Conservation (phyloP, 2,888 invertebrate genomes). For the Parasteatoda lunata region DNA sequence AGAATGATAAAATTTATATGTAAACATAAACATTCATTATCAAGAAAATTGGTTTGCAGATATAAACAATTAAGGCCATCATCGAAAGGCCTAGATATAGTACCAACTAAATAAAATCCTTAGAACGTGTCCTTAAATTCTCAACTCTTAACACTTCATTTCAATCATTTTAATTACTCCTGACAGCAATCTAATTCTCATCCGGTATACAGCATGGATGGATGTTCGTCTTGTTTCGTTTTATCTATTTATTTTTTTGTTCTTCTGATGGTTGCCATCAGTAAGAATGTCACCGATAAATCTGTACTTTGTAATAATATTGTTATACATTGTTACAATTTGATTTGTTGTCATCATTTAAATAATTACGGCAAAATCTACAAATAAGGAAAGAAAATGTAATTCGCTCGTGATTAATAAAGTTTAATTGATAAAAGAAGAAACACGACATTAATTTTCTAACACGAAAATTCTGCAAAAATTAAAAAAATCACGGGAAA, state of each 20-base stretch:
- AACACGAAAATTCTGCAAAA: too few species aligned
- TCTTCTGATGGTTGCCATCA: constrained; percentile 29
- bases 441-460: too few species aligned
- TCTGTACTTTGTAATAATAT: background rate
- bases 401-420: too few species aligned
- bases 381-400: too few species aligned
- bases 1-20: constrained; percentile 13
- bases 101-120: background rate
- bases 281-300: constrained; percentile 15
- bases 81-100: background rate
- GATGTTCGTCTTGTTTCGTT: background rate
- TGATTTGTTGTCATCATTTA: too few species aligned
- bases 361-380: too few species aligned
- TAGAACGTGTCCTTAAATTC: constrained; percentile 1
- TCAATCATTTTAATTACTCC: constrained; percentile 17
- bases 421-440: too few species aligned
- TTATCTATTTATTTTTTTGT: background rate
- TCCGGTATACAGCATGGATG: constrained; percentile 34
- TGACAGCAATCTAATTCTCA: constrained; percentile 35
- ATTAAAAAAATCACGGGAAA: too few species aligned
- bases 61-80: background rate
- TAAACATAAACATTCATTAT: background rate
- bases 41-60: constrained; percentile 9
- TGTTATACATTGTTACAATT: too few species aligned
- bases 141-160: background rate